A percentile compares a stretch with the other conserved stretches of the same genome.
Evolutionary conservation across 2,888 invertebrate genomes (phyloP).

Genomic region (Apodemia zela): DNA sequence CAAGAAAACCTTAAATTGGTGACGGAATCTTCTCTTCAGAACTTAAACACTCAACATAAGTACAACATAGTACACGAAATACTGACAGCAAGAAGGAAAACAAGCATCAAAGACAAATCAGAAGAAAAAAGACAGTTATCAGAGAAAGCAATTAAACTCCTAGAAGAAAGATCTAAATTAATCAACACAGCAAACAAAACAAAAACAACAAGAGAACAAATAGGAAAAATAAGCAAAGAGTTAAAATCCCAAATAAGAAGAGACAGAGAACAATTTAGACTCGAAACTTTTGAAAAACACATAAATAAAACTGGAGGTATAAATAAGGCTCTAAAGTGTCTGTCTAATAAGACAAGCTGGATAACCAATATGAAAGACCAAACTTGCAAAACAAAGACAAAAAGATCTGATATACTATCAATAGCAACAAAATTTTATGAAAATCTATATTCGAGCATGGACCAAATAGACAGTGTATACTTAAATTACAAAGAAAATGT

Average conservation of each 20-base stretch:
- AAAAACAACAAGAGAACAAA: constrained; percentile 20
- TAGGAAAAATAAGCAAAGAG: constrained; percentile 24
- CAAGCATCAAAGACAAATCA: background rate
- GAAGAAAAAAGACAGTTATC: constrained; percentile 9
- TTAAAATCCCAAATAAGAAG: constrained; percentile 21
- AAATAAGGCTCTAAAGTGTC: constrained; percentile 21
- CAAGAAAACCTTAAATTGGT: constrained; percentile 3
- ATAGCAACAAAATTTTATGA: constrained; percentile 22
- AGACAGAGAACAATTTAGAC: constrained; percentile 20
- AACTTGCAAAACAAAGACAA: constrained; percentile 14
- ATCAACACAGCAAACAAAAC: constrained; percentile 19
- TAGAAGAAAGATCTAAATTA: constrained; percentile 17
- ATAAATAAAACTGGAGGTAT: too few relatives aligned
- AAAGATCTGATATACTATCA: constrained; percentile 23
- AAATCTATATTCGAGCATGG: constrained; percentile 20
- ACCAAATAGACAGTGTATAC: background rate
- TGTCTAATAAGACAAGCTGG: constrained; percentile 23
- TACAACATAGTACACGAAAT: constrained; percentile 17
- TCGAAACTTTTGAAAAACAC: constrained; percentile 22
- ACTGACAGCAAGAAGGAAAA: constrained; percentile 13
- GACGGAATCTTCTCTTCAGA: background rate
- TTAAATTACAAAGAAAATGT: constrained; percentile 13
- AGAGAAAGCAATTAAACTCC: constrained; percentile 10
- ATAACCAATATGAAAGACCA: constrained; percentile 24
- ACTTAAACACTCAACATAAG: constrained; percentile 16